Evolutionary conservation across 2,797 vertebrate genomes (phyloP).

Genomic region (Pseudochirops corinnae): DNA sequence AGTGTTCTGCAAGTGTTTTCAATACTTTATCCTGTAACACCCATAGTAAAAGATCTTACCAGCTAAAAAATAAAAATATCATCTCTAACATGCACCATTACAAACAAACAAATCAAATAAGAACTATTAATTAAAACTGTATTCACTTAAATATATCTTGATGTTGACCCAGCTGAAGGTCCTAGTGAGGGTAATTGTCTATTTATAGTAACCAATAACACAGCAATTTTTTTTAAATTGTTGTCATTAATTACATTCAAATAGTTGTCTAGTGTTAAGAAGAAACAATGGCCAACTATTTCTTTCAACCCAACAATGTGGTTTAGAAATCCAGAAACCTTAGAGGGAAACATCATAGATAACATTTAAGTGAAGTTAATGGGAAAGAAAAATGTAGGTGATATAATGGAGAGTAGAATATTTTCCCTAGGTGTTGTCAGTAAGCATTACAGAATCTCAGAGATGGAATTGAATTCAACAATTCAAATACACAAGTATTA

Average conservation of each 20-base stretch:
- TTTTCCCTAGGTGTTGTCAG: background rate
- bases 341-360: background rate
- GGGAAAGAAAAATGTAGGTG: background rate
- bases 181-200: background rate
- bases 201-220: background rate
- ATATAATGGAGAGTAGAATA: background rate
- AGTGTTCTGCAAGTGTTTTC: background rate
- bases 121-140: background rate
- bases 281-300: background rate
- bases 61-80: background rate
- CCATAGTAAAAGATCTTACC: background rate
- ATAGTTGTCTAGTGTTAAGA: background rate
- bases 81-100: background rate
- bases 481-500: background rate
- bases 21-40: background rate
- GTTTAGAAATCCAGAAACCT: background rate
- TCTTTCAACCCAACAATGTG: background rate
- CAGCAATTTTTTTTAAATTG: background rate
- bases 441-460: background rate
- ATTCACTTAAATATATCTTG: background rate
- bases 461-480: background rate
- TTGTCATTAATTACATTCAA: background rate
- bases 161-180: background rate
- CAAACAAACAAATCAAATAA: background rate
- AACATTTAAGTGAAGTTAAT: background rate